phyloP scores from a whole-genome alignment of 2,888 invertebrate species.

The Aethes cnicana region DNA sequence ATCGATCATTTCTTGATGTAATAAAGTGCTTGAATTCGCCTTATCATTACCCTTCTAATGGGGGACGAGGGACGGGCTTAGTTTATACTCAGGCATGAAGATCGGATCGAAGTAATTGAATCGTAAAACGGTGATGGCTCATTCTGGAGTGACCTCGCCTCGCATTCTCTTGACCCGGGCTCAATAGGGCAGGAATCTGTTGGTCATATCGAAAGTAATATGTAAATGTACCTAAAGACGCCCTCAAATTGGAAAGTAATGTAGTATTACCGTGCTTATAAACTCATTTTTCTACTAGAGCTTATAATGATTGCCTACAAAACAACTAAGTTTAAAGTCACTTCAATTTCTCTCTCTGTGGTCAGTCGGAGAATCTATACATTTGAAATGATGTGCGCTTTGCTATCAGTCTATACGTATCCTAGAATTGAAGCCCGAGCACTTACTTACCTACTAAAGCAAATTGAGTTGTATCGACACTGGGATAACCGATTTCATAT shows the following conservation, averaged over 20 bases:
- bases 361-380: constrained; percentile 26
- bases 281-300: constrained; percentile 21
- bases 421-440: constrained; percentile 6
- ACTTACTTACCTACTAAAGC: constrained; percentile 23
- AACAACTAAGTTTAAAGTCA: no score
- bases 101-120: constrained; percentile 29
- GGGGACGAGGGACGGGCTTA: constrained; percentile 17
- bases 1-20: no score
- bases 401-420: constrained; percentile 11
- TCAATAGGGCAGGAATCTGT: constrained; percentile 28
- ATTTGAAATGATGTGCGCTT: constrained; percentile 28
- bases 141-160: constrained; percentile 26
- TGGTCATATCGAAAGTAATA: constrained; percentile 25
- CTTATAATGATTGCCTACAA: constrained; percentile 20
- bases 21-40: constrained; percentile 2
- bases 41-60: constrained; percentile 11
- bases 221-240: no score
- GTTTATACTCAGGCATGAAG: constrained; percentile 24
- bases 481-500: constrained; percentile 7
- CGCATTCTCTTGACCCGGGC: constrained; percentile 27
- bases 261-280: no score
- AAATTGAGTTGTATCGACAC: constrained; percentile 25
- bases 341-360: no score
- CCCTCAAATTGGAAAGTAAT: no score
- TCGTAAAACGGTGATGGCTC: constrained; percentile 30